Conservation (phyloP, 2,113 vertebrate species). For the Burhinus bistriatus region DNA sequence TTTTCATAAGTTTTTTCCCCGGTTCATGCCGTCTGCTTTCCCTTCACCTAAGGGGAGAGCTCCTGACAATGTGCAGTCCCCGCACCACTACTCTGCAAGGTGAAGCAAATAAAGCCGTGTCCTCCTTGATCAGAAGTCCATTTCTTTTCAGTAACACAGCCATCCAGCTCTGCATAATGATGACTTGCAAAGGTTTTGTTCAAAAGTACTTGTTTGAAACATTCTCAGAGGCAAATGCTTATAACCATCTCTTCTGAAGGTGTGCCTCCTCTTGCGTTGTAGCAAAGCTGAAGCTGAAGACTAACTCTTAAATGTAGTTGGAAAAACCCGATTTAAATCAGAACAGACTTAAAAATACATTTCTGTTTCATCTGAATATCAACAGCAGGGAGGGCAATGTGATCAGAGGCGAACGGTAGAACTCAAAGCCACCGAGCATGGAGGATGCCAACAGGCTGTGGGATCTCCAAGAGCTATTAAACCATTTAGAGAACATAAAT, state of each 20-base stretch:
- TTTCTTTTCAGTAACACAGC: accelerated
- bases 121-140: no score
- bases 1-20: not conserved
- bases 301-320: not conserved
- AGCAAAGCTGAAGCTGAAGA: not conserved
- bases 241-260: not conserved
- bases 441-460: not conserved
- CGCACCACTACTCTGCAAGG: not conserved
- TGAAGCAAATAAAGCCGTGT: not conserved
- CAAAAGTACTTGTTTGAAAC: not conserved
- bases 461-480: not conserved
- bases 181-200: not conserved
- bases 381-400: not conserved
- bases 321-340: not conserved
- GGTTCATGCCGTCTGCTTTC: accelerated
- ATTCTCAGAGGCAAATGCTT: not conserved
- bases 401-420: not conserved
- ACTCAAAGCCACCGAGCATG: not conserved
- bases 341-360: not conserved
- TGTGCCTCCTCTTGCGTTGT: not conserved
- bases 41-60: not conserved
- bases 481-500: not conserved
- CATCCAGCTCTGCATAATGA: not conserved
- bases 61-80: accelerated
- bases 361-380: not conserved